phyloP scores from a whole-genome alignment of 2,888 invertebrate genomes.

The Nyleta sp. region DNA sequence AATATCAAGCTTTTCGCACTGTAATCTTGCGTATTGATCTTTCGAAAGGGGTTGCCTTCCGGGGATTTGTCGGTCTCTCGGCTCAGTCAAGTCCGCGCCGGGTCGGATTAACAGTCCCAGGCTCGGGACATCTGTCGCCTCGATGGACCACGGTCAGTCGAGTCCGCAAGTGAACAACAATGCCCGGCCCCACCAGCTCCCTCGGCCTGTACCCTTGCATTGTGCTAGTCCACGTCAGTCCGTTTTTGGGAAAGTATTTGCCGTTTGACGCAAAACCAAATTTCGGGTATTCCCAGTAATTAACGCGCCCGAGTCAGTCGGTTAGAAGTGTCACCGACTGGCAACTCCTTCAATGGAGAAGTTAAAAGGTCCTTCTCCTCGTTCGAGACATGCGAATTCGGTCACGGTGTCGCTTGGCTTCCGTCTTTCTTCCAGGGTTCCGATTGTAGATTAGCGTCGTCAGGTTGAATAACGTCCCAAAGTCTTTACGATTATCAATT shows the following conservation, averaged over 20 bases:
- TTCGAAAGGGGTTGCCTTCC: slow-evolving; percentile 78
- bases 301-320: slow-evolving; percentile 28
- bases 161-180: slow-evolving; percentile 80
- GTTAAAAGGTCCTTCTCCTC: neutral
- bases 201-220: slow-evolving; percentile 18
- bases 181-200: slow-evolving; percentile 64
- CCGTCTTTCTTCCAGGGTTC: neutral
- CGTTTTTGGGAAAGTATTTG: slow-evolving; percentile 40
- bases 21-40: slow-evolving; percentile 82
- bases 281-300: slow-evolving; percentile 43
- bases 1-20: too few relatives aligned
- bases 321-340: slow-evolving; percentile 21
- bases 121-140: slow-evolving; percentile 79
- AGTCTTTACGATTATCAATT: too few relatives aligned
- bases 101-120: slow-evolving; percentile 79
- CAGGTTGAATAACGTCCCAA: too few relatives aligned
- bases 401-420: slow-evolving; percentile 1
- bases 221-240: slow-evolving; percentile 24
- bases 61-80: slow-evolving; percentile 79
- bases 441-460: too few relatives aligned
- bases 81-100: slow-evolving; percentile 78
- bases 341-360: neutral
- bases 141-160: slow-evolving; percentile 80
- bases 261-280: slow-evolving; percentile 44
- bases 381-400: neutral